Conservation (phyloP, 30 jellyfish, hydroid and myxozoan genomes). For the Aurelia sp. region DNA sequence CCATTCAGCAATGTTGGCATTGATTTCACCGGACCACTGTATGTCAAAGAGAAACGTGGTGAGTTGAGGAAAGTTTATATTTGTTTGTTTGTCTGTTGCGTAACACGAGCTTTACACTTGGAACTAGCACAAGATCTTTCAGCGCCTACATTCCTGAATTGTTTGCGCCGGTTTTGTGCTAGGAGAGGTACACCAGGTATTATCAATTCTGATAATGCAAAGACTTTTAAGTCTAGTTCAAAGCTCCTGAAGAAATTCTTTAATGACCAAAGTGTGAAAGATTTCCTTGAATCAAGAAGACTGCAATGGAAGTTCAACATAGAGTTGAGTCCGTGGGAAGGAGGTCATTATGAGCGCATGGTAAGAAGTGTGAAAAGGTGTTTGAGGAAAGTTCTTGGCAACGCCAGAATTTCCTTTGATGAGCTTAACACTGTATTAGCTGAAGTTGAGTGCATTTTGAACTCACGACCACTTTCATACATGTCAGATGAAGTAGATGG, state of each 20-base stretch:
- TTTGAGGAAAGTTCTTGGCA: constrained; percentile 13
- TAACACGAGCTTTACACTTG: constrained; percentile 47
- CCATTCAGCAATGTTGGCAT: constrained; percentile 40
- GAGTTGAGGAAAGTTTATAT: constrained; percentile 18
- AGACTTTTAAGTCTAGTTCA: constrained; percentile 13
- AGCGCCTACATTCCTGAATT: constrained; percentile 20
- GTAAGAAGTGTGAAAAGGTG: constrained; percentile 25
- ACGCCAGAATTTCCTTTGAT: neutral
- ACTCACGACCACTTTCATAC: constrained; percentile 42
- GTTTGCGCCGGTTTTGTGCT: constrained; percentile 59
- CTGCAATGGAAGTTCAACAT: constrained; percentile 20
- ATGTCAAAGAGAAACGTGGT: constrained; percentile 35
- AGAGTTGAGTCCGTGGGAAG: constrained; percentile 31
- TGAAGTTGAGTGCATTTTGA: constrained; percentile 33
- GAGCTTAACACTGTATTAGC: neutral
- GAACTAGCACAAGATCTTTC: constrained; percentile 37
- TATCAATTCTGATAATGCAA: constrained; percentile 49
- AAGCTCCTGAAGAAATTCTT: constrained; percentile 20
- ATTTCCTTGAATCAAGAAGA: constrained; percentile 10
- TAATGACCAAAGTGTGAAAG: neutral
- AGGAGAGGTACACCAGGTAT: constrained; percentile 63
- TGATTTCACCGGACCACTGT: constrained; percentile 62
- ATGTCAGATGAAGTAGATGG: constrained; percentile 19
- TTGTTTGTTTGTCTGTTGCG: constrained; percentile 41
- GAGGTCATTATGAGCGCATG: constrained; percentile 30